These are phyloP conservation scores for Acanthacorydalis orientalis DNA, from an alignment of 2,888 invertebrate genomes.

Conservation along the genomic window DNA sequence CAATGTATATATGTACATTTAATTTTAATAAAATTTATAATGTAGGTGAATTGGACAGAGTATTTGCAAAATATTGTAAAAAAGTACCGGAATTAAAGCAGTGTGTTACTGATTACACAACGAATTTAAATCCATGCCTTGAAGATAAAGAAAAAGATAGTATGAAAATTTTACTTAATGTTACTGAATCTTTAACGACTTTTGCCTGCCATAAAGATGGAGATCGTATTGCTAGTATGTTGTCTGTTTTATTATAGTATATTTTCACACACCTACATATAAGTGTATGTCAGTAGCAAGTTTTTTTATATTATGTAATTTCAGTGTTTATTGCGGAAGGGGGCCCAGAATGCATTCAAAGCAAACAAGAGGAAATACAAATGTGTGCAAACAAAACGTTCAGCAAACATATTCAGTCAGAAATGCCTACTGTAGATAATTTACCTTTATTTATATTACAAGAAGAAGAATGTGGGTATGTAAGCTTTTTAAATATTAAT, in stretches of 20 bases:
- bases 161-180: conserved; percentile 42
- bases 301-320: not conserved
- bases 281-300: no score
- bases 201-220: conserved; percentile 69
- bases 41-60: conserved; percentile 27
- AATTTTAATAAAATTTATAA: no score
- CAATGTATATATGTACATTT: conserved; percentile 10
- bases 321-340: conserved; percentile 64
- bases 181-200: conserved; percentile 49
- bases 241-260: not conserved
- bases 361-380: conserved; percentile 39
- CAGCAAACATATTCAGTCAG: conserved; percentile 29
- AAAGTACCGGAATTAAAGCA: conserved; percentile 38
- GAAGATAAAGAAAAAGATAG: conserved; percentile 40
- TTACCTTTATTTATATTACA: conserved; percentile 44
- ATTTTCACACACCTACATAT: not conserved
- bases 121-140: conserved; percentile 43
- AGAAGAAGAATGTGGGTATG: conserved; percentile 35
- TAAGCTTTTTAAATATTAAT: conserved; percentile 6
- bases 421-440: conserved; percentile 23
- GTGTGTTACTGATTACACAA: conserved; percentile 42
- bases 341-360: conserved; percentile 56
- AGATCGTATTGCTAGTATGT: conserved; percentile 63
- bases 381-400: conserved; percentile 47
- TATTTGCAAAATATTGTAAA: conserved; percentile 43